A percentile compares a stretch with the other conserved stretches of the same genome.
Conservation (phyloP, 2,113 vertebrate genomes). For the Amia ocellicauda region DNA sequence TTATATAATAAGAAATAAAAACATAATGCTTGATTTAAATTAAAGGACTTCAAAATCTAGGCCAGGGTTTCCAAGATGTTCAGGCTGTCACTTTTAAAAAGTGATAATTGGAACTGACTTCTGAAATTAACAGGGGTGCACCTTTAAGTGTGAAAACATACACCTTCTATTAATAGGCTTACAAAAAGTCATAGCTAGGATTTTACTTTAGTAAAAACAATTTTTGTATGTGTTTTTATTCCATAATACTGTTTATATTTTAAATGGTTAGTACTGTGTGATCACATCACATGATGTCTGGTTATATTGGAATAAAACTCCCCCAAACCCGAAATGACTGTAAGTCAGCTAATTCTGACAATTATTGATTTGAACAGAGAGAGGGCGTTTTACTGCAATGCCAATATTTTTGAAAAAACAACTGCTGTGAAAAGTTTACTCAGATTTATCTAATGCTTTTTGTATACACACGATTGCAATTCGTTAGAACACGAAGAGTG, state of each 20-base stretch:
- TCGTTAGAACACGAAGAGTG: not conserved
- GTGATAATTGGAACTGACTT: conserved; percentile 55
- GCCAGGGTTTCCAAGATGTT: conserved; percentile 16
- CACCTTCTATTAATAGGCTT: conserved; percentile 9
- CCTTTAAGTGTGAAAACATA: conserved; percentile 41
- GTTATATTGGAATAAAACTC: too few relatives aligned
- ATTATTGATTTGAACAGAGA: not conserved
- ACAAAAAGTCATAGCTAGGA: not conserved
- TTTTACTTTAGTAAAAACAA: conserved; percentile 9
- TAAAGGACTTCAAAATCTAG: too few relatives aligned
- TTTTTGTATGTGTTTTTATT: not conserved
- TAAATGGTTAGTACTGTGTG: not conserved
- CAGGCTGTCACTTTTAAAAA: conserved; percentile 55
- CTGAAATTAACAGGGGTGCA: conserved; percentile 57
- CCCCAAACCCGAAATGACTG: too few relatives aligned
- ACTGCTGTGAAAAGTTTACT: not conserved
- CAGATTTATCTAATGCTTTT: not conserved
- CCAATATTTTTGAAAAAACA: not conserved
- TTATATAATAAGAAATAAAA: too few relatives aligned
- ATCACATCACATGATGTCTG: not conserved
- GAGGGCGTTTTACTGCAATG: not conserved
- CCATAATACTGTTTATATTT: not conserved
- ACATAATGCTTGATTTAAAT: too few relatives aligned
- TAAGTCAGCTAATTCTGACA: not conserved
- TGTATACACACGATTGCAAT: not conserved